Evolutionary conservation across 2,888 invertebrate species (phyloP), one percentile per base, ranked within the genome.

Genomic region (Rugalucina vietnamica): DNA sequence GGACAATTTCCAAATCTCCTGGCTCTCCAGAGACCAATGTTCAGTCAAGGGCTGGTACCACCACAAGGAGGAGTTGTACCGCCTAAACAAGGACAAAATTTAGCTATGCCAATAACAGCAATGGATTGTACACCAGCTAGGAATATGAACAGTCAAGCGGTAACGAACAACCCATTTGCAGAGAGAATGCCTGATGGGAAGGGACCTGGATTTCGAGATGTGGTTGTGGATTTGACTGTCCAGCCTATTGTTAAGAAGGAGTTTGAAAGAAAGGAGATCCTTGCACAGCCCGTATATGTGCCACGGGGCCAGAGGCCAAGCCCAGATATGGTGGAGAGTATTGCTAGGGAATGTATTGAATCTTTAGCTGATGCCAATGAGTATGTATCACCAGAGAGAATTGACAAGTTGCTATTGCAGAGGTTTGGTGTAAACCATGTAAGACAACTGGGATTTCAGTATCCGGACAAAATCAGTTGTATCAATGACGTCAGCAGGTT

Each of bases 311-410:
- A 36, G 27, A 43, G 24, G 0, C 87, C 86, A 12, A 69, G 82
- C 0, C 81, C 72, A 32, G 91, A 91, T 0, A 89, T 91, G 70
- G 79, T 94, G 8, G 90, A 93, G 32, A 86, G 72, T 37, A 86
- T 92, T 34, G 92, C 93, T 10, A 86, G 91, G 75, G 93, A 93
- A 65, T 93, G 93, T 85, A 93, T 94, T 50, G 93, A 92, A 14
- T 77, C 90, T 27, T 79, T 94, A 32, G 90, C 92, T 14, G 93
- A 93, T 32, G 91, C 93, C 4, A 90, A 92, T 50, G 91, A 92
- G 54, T 91, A 89, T 89, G 94, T 94, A 0, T 91, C 93, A 0
- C 69, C 82, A 5, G 91, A 93, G 36, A 83, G 91, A 24, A 89
- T 94, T 32, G 92, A 93, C 70, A 86, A 89, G 21, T 84, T 94